These are phyloP conservation scores for Drosophila nigromelanica DNA, from an alignment of 1,140 invertebrate genomes.

Conservation along the genomic window DNA sequence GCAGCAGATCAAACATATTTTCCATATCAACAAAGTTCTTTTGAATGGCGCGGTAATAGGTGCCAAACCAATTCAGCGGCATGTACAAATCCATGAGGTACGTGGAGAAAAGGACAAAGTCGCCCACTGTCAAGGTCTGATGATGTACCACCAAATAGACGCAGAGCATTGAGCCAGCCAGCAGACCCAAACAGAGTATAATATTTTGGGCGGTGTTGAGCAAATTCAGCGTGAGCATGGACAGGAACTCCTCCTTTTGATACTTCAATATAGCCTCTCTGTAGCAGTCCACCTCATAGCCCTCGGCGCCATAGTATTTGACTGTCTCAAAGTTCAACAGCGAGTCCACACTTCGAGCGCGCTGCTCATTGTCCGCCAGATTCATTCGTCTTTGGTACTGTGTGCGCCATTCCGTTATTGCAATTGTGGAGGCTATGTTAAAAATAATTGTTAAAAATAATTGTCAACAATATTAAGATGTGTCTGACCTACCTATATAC, in stretches of 20 bases:
- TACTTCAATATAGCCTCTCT: slow-evolving; percentile 91
- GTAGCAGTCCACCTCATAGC: slow-evolving; percentile 94
- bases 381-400: slow-evolving; percentile 97
- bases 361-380: slow-evolving; percentile 94
- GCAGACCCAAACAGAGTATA: slow-evolving; percentile 93
- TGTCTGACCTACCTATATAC: slow-evolving; percentile 92
- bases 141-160: slow-evolving; percentile 90
- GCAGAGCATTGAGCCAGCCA: slow-evolving; percentile 94
- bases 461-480: neutral
- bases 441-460: neutral
- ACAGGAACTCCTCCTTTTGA: slow-evolving; percentile 95
- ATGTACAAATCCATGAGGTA: slow-evolving; percentile 98
- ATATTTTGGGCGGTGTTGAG: slow-evolving; percentile 95
- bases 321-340: slow-evolving; percentile 99
- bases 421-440: slow-evolving; percentile 91
- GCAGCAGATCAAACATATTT: slow-evolving; percentile 98
- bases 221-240: slow-evolving; percentile 93
- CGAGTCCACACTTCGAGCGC: slow-evolving; percentile 97
- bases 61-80: slow-evolving; percentile 98
- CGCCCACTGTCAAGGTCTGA: slow-evolving; percentile 92
- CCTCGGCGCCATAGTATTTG: slow-evolving; percentile 97
- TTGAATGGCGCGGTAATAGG: slow-evolving; percentile 98
- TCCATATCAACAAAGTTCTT: slow-evolving; percentile 99
- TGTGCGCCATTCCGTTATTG: slow-evolving; percentile 97
- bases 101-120: slow-evolving; percentile 97